phyloP scores from a whole-genome alignment of 2,888 invertebrate species.

The Helicoverpa assulta region DNA sequence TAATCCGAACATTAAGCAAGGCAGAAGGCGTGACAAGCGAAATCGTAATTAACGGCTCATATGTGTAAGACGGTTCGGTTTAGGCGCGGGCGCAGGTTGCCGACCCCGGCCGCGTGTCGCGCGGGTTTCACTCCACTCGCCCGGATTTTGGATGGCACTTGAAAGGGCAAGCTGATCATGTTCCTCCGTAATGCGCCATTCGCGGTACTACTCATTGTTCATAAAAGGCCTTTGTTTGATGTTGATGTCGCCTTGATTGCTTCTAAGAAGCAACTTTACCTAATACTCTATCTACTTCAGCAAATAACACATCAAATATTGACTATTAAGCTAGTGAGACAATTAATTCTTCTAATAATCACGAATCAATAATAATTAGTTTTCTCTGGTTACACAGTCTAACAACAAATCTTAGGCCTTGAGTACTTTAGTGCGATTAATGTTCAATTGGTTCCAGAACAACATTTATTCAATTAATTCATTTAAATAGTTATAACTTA shows the following conservation, averaged over 20 bases:
- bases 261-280: slow-evolving; percentile 24
- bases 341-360: not conserved
- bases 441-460: not conserved
- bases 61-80: slow-evolving; percentile 58
- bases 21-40: slow-evolving; percentile 87
- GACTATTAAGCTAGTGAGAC: no score
- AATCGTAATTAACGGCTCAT: slow-evolving; percentile 85
- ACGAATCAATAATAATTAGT: not conserved
- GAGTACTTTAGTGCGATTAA: not conserved
- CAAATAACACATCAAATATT: slow-evolving; percentile 1
- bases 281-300: not conserved
- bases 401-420: not conserved
- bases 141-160: slow-evolving; percentile 52
- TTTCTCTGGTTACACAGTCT: not conserved
- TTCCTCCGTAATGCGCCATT: slow-evolving; percentile 39
- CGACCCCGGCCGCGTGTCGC: slow-evolving; percentile 67
- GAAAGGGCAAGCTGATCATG: slow-evolving; percentile 45
- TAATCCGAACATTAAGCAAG: slow-evolving; percentile 85
- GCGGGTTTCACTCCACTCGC: slow-evolving; percentile 61
- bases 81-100: slow-evolving; percentile 67
- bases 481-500: slow-evolving; percentile 14
- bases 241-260: slow-evolving; percentile 13
- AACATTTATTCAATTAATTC: slow-evolving; percentile 1
- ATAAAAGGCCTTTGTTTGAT: slow-evolving; percentile 15
- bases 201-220: slow-evolving; percentile 27